phyloP scores from a whole-genome alignment of 2,113 vertebrate species.

The Meriones unguiculatus region DNA sequence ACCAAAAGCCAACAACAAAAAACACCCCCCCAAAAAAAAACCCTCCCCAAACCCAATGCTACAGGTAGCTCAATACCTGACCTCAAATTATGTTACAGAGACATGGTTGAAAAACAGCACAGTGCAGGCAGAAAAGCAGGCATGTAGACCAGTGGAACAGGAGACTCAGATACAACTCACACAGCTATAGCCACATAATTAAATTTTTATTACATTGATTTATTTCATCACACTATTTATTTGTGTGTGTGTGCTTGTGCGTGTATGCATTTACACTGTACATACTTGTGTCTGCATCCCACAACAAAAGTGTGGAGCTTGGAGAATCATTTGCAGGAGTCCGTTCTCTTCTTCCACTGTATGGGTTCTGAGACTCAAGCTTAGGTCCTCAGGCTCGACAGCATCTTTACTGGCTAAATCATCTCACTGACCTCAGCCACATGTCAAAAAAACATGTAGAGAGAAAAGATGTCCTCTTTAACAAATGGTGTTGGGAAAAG shows the following conservation, averaged over 20 bases:
- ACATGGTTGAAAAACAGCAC: background rate
- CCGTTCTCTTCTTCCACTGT: background rate
- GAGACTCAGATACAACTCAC: background rate
- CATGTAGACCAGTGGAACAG: background rate
- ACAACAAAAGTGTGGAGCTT: background rate
- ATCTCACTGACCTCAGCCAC: background rate
- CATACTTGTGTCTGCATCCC: background rate
- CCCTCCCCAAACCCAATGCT: background rate
- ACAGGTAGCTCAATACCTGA: background rate
- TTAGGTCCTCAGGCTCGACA: background rate
- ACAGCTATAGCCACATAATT: background rate
- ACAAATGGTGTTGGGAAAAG: background rate
- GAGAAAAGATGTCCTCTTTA: background rate
- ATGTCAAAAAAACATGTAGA: background rate
- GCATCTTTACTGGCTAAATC: background rate
- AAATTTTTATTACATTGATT: background rate
- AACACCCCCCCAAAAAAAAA: too few relatives aligned
- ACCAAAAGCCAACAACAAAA: too few relatives aligned
- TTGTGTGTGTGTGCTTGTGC: too few relatives aligned
- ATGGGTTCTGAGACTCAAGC: background rate
- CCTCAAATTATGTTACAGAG: background rate
- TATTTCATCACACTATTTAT: background rate
- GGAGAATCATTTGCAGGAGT: background rate
- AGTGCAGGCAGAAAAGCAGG: background rate
- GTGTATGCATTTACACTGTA: background rate